Conservation (phyloP, 2,797 vertebrate species). For the Sciurus vulgaris region DNA sequence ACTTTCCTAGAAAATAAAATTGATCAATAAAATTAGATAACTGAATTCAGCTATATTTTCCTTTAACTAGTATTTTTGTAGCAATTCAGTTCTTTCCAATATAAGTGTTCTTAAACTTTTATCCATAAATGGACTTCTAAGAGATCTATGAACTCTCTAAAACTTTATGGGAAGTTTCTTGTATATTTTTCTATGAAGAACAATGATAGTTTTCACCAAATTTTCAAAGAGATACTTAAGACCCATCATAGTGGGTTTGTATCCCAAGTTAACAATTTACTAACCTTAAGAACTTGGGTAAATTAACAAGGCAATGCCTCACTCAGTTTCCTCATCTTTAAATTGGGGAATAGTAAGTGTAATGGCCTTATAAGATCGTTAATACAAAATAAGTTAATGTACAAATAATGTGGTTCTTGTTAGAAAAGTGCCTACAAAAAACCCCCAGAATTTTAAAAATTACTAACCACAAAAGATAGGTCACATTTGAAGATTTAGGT, state of each 20-base stretch:
- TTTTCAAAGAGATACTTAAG: neutral
- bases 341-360: neutral
- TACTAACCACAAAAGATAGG: neutral
- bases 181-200: neutral
- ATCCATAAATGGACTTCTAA: neutral
- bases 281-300: neutral
- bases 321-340: neutral
- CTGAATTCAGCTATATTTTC: neutral
- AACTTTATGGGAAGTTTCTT: neutral
- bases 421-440: neutral
- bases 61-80: neutral
- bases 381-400: neutral
- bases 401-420: neutral
- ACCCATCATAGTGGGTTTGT: neutral
- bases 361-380: neutral
- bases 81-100: neutral
- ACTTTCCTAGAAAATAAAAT: constrained; percentile 25
- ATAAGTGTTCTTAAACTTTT: neutral
- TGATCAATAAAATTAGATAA: neutral
- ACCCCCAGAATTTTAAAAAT: neutral
- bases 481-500: neutral
- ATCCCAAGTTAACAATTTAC: neutral
- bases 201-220: neutral
- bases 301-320: neutral
- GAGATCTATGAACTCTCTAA: neutral